A percentile compares a stretch with the other conserved stretches of the same genome.
Conservation (phyloP, 2,113 vertebrate species). For the Strix aluco region DNA sequence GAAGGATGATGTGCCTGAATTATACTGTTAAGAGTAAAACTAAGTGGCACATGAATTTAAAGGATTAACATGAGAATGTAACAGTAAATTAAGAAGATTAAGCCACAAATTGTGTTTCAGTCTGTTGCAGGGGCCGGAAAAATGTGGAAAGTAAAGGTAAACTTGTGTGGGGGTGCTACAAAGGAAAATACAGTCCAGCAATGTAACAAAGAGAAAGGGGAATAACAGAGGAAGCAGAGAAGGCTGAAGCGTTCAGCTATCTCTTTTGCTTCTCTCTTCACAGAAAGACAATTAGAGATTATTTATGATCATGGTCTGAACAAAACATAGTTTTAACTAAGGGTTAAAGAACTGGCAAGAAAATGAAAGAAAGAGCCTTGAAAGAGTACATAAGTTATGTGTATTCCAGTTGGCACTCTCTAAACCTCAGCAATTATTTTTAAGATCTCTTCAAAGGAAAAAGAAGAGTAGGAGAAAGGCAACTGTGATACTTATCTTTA, state of each 20-base stretch:
- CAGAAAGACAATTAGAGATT: neutral
- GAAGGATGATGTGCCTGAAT: neutral
- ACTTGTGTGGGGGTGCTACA: rapidly evolving
- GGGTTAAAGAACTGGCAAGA: neutral
- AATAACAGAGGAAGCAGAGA: neutral
- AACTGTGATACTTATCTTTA: neutral
- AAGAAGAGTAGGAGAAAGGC: neutral
- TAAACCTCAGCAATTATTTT: neutral
- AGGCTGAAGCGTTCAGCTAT: neutral
- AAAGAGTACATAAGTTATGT: neutral
- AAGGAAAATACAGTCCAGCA: neutral
- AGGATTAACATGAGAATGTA: neutral
- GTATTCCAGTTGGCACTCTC: neutral
- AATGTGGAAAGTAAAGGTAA: neutral
- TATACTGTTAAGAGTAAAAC: neutral
- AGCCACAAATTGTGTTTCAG: neutral
- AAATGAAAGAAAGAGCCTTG: neutral
- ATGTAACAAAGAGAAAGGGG: neutral
- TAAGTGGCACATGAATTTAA: neutral
- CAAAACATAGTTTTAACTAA: neutral
- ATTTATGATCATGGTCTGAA: neutral
- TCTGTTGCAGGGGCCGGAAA: neutral
- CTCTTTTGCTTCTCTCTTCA: neutral
- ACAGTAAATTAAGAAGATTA: neutral
- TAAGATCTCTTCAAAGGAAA: neutral